A percentile compares a stretch with the other conserved stretches of the same genome.
Evolutionary conservation across 2,888 invertebrate genomes (phyloP).

Genomic region (Drosophila prolongata): DNA sequence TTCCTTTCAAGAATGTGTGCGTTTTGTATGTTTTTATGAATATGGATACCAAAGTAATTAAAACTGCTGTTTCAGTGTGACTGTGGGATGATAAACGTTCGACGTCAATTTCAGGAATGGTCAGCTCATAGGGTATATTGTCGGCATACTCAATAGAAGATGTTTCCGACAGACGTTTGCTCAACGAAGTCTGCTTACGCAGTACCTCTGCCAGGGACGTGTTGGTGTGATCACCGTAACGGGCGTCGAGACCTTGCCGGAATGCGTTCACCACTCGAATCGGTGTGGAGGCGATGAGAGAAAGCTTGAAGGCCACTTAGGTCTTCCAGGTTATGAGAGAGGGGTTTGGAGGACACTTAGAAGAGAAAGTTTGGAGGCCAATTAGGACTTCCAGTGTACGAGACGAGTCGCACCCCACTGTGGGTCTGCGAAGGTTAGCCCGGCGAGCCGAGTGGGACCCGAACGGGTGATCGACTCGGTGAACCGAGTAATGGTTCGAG

Average conservation of each 20-base stretch:
- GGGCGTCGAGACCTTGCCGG: constrained; percentile 99
- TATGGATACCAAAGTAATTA: constrained; percentile 73
- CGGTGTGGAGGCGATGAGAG: constrained; percentile 80
- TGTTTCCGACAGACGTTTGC: constrained; percentile 95
- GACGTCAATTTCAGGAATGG: constrained; percentile 96
- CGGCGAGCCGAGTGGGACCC: too few relatives aligned
- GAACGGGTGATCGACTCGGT: too few relatives aligned
- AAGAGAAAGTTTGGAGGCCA: too few relatives aligned
- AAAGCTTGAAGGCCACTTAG: too few relatives aligned
- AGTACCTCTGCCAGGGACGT: constrained; percentile 96
- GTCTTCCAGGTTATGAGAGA: too few relatives aligned
- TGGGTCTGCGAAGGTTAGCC: too few relatives aligned
- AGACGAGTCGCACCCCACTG: too few relatives aligned
- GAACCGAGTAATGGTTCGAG: too few relatives aligned
- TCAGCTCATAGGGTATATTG: constrained; percentile 93
- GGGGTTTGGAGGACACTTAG: too few relatives aligned
- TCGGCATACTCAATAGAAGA: constrained; percentile 96
- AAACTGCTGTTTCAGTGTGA: constrained; percentile 97
- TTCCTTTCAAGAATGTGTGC: constrained; percentile 5
- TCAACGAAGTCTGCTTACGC: constrained; percentile 96
- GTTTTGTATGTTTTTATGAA: constrained; percentile 4
- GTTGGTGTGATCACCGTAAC: constrained; percentile 95
- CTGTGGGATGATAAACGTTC: constrained; percentile 96
- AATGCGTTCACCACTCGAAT: constrained; percentile 99
- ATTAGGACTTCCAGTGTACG: too few relatives aligned